phyloP scores from a whole-genome alignment of 2,113 vertebrate genomes.

The Sorex araneus region DNA sequence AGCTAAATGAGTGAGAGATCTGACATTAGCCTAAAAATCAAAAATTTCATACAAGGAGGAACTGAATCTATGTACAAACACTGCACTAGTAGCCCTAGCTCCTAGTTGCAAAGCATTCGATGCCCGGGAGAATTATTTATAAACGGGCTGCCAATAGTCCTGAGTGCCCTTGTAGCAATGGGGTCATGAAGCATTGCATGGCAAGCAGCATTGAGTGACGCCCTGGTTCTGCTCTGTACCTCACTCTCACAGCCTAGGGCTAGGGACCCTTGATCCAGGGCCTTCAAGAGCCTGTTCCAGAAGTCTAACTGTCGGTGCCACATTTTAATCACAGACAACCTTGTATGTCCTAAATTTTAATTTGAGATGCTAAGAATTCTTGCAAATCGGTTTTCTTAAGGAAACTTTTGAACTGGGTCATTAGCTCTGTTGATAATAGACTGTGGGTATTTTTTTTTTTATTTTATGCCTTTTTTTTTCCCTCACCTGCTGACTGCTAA shows the following conservation, averaged over 20 bases:
- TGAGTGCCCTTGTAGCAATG: not conserved
- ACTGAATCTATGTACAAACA: not conserved
- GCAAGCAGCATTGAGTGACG: not conserved
- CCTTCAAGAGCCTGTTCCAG: not conserved
- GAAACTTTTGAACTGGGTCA: not conserved
- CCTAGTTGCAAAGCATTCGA: not conserved
- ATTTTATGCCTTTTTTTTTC: constrained; percentile 7
- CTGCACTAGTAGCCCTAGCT: not conserved
- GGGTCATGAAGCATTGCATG: not conserved
- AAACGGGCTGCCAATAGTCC: not conserved
- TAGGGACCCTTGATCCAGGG: not conserved
- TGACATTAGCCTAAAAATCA: not conserved
- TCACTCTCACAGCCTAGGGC: not conserved
- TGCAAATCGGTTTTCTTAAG: not conserved
- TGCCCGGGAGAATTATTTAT: not conserved
- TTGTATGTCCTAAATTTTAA: constrained; percentile 38
- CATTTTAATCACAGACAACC: not conserved
- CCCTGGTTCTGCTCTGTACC: not conserved
- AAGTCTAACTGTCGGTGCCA: not conserved
- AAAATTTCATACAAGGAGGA: not conserved
- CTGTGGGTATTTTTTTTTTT: not conserved
- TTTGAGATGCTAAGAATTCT: not conserved
- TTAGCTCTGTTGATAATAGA: not conserved
- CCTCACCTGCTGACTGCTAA: not conserved
- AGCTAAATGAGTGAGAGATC: not conserved